Evolutionary conservation across 2,113 vertebrate genomes (phyloP), one percentile per base, ranked within the genome.

Genomic region (Crotalus tigris): DNA sequence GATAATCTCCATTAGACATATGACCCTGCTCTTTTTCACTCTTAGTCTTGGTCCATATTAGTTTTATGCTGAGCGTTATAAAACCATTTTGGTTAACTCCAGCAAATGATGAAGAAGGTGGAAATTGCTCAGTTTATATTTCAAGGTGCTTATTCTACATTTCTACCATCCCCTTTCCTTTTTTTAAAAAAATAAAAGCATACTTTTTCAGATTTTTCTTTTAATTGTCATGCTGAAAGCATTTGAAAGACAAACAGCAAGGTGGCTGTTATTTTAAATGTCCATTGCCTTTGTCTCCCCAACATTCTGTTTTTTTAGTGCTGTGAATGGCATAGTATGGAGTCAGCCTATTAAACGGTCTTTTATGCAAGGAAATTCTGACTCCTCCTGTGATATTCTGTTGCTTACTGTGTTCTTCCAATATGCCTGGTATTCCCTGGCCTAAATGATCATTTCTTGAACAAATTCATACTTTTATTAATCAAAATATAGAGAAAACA

Each of bases 361-460:
- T 98, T 98, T 98, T 98, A 97, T 98, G 97, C 98, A 97, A 98
- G 97, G 98, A 98, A 98, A 98, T 97, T 97, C 97, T 97, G 96
- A 97, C 97, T 96, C 96, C 96, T 96, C 97, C 97, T 97, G 98
- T 97, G 98, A 97, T 98, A 97, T 97, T 98, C 97, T 97, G 97
- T 98, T 98, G 97, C 98, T 97, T 96, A 97, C 97, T 98, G 96
- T 98, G 97, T 98, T 97, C 96, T 96, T 98, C 97, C 98, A 98
- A 98, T 98, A 97, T 95, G 97, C 97, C 97, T 97, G 97, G 97
- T 97, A 98, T 98, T 98, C 98, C 97, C 97, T 97, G 95, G 96
- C 97, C 97, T 98, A 98, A 98, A 98, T 98, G 98, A 98, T 98
- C 98, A 98, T 98, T 98, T 98, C 98, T 98, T 98, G 97, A 98